Base-by-base conservation (phyloP, 2,888 invertebrate genomes). In the Ephialtes manifestator region DNA sequence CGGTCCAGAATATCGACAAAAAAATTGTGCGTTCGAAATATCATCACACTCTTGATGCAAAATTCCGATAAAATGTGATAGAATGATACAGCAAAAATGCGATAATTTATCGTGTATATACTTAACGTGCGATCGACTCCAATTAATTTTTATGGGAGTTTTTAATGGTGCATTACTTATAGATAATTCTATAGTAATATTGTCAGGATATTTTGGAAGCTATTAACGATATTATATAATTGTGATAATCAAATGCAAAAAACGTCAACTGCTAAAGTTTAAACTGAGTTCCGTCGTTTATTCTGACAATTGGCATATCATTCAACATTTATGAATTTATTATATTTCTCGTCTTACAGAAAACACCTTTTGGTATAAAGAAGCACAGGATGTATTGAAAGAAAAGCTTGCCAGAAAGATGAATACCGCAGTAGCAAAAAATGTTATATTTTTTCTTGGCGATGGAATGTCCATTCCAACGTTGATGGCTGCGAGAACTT, bases 401-500 rank as follows among this genome's bases (percentile, higher is more conserved):
- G 90, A 92, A 70, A 94, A 95, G 77, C 88, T 94, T 82, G 89
- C 91, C 46, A 93, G 92, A 72, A 85, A 87, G 11, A 82, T 92
- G 5, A 94, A 94, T 87, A 94, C 91, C 63, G 92, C 94, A 77
- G 67, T 92, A 87, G 95, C 95, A 11, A 97, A 96, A 92, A 98
- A 98, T 93, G 95, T 97, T 0, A 97, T 98, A 78, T 92, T 98
- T 81, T 98, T 98, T 91, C 94, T 98, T 20, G 98, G 98, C 0
- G 98, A 98, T 91, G 98, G 98, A 1, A 97, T 98, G 98, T 97
- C 97, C 35, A 95, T 98, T 71, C 95, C 97, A 0, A 98, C 98
- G 0, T 94, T 97, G 18, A 96, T 97, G 0, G 97, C 98, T 0
- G 96, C 97, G 0, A 95, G 98, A 87, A 96, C 96, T 0, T 96